Evolutionary conservation across 1,140 invertebrate genomes (phyloP).

Genomic region (Anagrus nilaparvatae): DNA sequence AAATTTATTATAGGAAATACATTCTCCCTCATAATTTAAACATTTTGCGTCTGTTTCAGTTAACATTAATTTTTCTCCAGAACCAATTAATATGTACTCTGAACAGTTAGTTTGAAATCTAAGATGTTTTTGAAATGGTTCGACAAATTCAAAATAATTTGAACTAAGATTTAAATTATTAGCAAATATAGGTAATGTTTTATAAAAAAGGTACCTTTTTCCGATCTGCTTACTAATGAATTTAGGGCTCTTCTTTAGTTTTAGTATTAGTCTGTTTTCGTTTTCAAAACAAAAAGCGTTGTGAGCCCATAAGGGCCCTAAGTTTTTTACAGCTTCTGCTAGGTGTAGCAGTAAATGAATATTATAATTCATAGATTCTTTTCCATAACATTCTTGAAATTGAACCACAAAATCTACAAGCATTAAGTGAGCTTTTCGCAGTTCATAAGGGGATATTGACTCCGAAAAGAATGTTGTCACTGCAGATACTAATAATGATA

Average conservation of each 20-base stretch:
- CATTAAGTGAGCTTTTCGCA: conserved; percentile 6
- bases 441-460: conserved; percentile 6
- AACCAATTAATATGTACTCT: too few species aligned
- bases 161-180: too few species aligned
- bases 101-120: too few species aligned
- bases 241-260: conserved; percentile 5
- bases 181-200: too few species aligned
- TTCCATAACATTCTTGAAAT: conserved; percentile 12
- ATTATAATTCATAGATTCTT: conserved; percentile 15
- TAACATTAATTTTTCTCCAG: too few species aligned
- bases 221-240: too few species aligned
- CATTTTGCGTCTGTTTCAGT: too few species aligned
- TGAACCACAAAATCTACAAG: conserved; percentile 9
- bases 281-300: conserved; percentile 16
- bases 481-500: conserved; percentile 8
- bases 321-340: conserved; percentile 8
- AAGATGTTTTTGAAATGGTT: too few species aligned
- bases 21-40: too few species aligned
- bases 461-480: conserved; percentile 13
- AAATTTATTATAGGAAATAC: too few species aligned
- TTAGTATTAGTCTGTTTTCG: conserved; percentile 6
- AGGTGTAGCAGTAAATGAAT: conserved; percentile 18
- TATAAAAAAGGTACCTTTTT: too few species aligned
- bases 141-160: too few species aligned
- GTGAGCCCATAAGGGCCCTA: conserved; percentile 7